These are phyloP conservation scores for Paramormyrops hopkinsi DNA, from an alignment of 2,797 vertebrate genomes.

Conservation along the genomic window DNA sequence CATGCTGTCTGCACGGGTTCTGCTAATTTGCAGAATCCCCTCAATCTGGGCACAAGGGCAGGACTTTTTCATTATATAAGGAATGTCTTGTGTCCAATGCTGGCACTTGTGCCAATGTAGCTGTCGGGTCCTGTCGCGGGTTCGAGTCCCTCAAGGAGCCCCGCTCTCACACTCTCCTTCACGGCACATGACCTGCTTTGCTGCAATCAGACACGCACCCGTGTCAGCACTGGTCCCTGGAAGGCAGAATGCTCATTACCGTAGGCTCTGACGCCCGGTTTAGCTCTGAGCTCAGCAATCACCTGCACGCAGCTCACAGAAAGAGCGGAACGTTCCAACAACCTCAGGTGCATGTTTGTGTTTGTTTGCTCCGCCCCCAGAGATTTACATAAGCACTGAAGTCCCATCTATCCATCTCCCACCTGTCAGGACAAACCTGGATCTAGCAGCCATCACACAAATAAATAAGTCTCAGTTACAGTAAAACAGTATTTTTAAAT, in stretches of 20 bases:
- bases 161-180: not conserved
- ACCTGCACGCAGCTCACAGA: not conserved
- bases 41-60: not conserved
- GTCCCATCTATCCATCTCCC: not conserved
- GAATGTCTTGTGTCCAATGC: not conserved
- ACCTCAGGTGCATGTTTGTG: not conserved
- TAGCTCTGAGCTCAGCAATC: not conserved
- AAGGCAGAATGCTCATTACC: not conserved
- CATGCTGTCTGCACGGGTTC: not conserved
- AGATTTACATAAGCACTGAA: not conserved
- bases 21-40: not conserved
- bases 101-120: not conserved
- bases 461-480: not conserved
- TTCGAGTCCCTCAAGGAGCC: not conserved
- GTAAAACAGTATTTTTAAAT: not conserved
- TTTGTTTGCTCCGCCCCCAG: not conserved
- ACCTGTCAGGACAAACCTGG: not conserved
- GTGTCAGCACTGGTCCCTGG: not conserved
- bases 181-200: not conserved
- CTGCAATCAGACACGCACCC: not conserved
- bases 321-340: not conserved
- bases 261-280: not conserved
- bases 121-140: not conserved
- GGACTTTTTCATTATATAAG: slow-evolving; percentile 1
- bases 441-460: not conserved